Evolutionary conservation across 2,888 invertebrate species (phyloP), one percentile per base, ranked within the genome.

Genomic region (Mycogona germanica): DNA sequence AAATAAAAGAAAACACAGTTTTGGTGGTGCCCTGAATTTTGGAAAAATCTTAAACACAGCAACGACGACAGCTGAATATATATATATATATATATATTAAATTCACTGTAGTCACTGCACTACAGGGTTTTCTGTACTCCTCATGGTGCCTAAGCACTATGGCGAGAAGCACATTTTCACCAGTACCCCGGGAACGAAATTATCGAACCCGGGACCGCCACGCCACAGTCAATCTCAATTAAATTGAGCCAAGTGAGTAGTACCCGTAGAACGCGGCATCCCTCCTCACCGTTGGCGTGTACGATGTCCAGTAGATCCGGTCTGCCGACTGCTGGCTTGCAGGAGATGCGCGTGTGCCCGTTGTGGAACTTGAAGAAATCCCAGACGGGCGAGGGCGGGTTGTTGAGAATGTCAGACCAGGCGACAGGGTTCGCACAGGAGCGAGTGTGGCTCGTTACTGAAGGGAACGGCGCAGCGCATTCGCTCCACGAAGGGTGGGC

Each of bases 201-300:
- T n/a, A n/a, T n/a, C n/a, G n/a, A n/a, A n/a, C n/a, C n/a, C n/a
- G n/a, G n/a, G n/a, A n/a, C n/a, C n/a, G n/a, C n/a, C n/a, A n/a
- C n/a, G n/a, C n/a, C n/a, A n/a, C n/a, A n/a, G n/a, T n/a, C n/a
- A n/a, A n/a, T n/a, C n/a, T n/a, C n/a, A n/a, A n/a, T n/a, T n/a
- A n/a, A n/a, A n/a, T n/a, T n/a, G n/a, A n/a, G n/a, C n/a, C n/a
- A n/a, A n/a, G n/a, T n/a, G n/a, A n/a, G n/a, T n/a, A n/a, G 62
- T 5, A 68, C 65, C 51, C 66, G 64, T 21, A 70, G 58, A 12
- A 70, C 62, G 23, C 60, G 62, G 48, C 64, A 78, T 25, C 77
- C 75, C 57, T 80, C 77, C 58, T 82, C 78, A 0, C 73, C 70
- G 68, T 82, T 81, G 19, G 75, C 75, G 59, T 72, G 72, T 25